Conservation (phyloP, 2,888 invertebrate species). For the Lepidochrysops patricia region DNA sequence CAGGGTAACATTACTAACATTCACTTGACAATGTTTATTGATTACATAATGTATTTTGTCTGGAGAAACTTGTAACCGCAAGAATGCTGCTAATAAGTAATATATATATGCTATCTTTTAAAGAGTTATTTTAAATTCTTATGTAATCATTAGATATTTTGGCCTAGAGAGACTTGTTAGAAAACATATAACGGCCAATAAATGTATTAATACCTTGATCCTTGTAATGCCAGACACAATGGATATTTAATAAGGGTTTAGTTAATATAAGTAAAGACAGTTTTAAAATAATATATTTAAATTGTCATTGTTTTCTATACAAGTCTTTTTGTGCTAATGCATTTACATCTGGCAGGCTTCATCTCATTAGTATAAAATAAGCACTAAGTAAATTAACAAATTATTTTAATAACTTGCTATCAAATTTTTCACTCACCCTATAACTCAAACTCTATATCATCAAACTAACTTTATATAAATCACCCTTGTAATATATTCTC, state of each 20-base stretch:
- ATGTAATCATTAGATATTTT: neutral
- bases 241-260: too few relatives aligned
- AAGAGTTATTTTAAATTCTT: neutral
- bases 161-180: neutral
- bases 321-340: slow-evolving; percentile 7
- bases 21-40: slow-evolving; percentile 26
- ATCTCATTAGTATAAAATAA: slow-evolving; percentile 4
- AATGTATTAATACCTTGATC: neutral
- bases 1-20: slow-evolving; percentile 57
- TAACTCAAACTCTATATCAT: neutral
- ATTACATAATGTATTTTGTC: neutral
- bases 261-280: too few relatives aligned
- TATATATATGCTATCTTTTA: too few relatives aligned
- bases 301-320: neutral
- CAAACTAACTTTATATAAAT: too few relatives aligned
- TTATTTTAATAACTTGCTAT: neutral
- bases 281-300: neutral
- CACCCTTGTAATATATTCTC: too few relatives aligned
- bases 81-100: too few relatives aligned
- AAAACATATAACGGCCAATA: too few relatives aligned
- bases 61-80: too few relatives aligned
- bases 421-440: neutral
- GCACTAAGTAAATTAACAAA: neutral
- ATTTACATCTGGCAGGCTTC: slow-evolving; percentile 8
- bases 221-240: too few relatives aligned